Conservation (phyloP, 2,113 vertebrate species). For the Arvicanthis niloticus region DNA sequence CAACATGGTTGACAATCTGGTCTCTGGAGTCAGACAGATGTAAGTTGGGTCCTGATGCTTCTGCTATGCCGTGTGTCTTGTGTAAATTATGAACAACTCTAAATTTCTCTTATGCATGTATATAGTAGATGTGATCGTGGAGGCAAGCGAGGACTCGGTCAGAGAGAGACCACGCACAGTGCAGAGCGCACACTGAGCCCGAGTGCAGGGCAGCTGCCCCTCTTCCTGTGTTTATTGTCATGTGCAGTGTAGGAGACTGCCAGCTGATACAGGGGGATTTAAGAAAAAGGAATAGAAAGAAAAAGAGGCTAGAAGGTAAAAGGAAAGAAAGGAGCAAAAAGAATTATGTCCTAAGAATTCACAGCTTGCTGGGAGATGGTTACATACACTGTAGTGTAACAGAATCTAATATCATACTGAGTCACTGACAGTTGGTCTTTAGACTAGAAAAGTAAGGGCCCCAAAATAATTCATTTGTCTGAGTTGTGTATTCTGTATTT, state of each 20-base stretch:
- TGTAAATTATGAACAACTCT: neutral
- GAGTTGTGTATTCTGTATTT: neutral
- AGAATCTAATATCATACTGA: no score
- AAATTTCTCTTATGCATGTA: neutral
- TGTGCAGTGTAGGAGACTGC: neutral
- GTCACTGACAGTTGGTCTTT: neutral
- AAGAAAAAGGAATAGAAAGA: neutral
- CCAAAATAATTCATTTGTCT: conserved; percentile 10
- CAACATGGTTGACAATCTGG: neutral
- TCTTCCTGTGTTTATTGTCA: neutral
- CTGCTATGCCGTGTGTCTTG: neutral
- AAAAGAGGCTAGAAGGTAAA: neutral
- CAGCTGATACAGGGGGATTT: neutral
- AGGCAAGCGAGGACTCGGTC: neutral
- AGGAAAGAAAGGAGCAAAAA: neutral
- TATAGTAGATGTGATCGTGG: neutral
- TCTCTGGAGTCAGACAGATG: conserved; percentile 11
- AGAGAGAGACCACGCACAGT: neutral
- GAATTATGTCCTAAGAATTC: neutral
- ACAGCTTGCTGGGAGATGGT: neutral
- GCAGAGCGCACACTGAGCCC: neutral
- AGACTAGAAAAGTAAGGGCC: neutral
- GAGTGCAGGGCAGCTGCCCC: neutral
- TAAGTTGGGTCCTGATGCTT: neutral
- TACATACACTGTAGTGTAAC: neutral